Base-by-base conservation (phyloP, 2,797 vertebrate genomes). In the Gallinago solitaria region DNA sequence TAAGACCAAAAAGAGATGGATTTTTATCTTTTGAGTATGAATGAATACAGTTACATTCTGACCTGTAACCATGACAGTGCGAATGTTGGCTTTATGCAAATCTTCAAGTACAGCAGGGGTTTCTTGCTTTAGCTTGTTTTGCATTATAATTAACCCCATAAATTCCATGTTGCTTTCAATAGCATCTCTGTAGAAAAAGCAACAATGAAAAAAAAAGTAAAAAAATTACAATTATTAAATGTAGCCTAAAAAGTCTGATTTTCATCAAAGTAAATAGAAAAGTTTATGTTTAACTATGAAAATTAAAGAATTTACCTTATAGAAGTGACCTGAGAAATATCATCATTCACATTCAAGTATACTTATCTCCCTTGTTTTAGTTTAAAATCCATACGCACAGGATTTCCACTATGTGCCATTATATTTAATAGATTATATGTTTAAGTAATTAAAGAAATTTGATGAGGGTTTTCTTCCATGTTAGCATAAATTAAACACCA, bases 1-100 rank as follows among this genome's bases (percentile, higher is more conserved):
- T 24, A 67, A 56, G 39, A 81, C 17, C 28, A 80, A 63, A 51
- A 8, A 74, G 59, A 59, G 51, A 54, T 13, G 12, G 3, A 27
- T 75, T 33, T 84, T 68, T 83, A 15, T 61, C 23, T 50, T 53
- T 60, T 33, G 48, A 67, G 17, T 37, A 50, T 10, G 7, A 53
- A 12, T 13, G 23, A 37, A 37, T 37, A 37, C 37, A 37, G 80
- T 76, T 32, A 57, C 21, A 17, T 33, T 65, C 98, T 97, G 95
- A 99, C 99, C 99, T 97, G 99, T 99, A 85, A 99, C 99, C 99
- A 99, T 99, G 96, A 99, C 98, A 7, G 99, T 99, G 96, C 99
- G 99, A 96, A 99, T 99, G 97, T 98, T 98, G 96, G 99, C 99
- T 96, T 97, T 98, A 94, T 97, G 98, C 89, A 99, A 98, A 95